Evolutionary conservation across 2,888 invertebrate species (phyloP), one percentile per base, ranked within the genome.

Genomic region (Agrypnus murinus): DNA sequence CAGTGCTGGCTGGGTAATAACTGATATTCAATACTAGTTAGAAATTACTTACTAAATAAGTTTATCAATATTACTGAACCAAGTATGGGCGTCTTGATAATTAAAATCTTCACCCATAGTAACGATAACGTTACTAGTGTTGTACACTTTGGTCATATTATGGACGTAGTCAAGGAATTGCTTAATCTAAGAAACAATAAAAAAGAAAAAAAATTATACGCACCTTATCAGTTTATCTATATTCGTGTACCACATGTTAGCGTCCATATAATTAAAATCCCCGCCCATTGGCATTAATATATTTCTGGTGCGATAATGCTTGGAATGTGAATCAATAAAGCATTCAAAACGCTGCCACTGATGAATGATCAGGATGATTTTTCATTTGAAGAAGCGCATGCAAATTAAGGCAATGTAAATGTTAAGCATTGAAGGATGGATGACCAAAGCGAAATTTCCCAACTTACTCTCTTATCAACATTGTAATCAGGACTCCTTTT

Each of bases 21-120:
- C n/a, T n/a, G n/a, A n/a, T n/a, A n/a, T n/a, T n/a, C n/a, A n/a
- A n/a, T n/a, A n/a, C n/a, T n/a, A n/a, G n/a, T n/a, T n/a, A n/a
- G n/a, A n/a, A n/a, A n/a, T 19, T 84, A 86, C 91, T 89, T 90
- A 94, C 91, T 90, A 87, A 77, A 98, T 96, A 10, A 98, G 87
- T 81, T 93, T 95, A 82, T 98, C 97, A 85, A 98, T 86, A 84
- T 97, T 97, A 75, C 88, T 90, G 86, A 90, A 98, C 92, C 95
- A 95, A 86, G 90, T 88, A 15, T 87, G 86, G 0, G 93, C 92
- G 72, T 90, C 88, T 83, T 94, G 93, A 82, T 95, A 97, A 78
- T 93, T 91, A 83, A 98, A 98, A 85, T 98, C 97, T 77, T 94
- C 93, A 0, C 97, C 97, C 96, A 97, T 97, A 0, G 97, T 94